Percentiles rank a stretch among this genome's conserved stretches.
These are phyloP conservation scores for Drosophila willistoni DNA, from an alignment of 1,140 invertebrate species.

Conservation along the genomic window DNA sequence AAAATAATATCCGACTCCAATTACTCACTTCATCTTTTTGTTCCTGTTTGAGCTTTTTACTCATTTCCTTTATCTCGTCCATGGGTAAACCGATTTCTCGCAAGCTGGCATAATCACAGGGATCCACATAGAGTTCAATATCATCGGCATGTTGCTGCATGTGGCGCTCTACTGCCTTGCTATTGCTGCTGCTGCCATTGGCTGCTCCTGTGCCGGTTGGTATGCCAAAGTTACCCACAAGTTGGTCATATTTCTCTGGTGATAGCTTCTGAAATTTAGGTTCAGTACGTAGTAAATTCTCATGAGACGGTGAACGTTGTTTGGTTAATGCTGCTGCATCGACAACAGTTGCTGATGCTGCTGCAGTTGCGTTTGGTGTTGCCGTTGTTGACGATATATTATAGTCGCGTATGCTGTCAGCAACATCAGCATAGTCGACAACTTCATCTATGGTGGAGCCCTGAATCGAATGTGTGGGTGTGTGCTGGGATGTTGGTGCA, in stretches of 20 bases:
- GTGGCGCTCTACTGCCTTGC: conserved; percentile 64
- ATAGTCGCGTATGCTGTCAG: conserved; percentile 76
- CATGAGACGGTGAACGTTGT: conserved; percentile 70
- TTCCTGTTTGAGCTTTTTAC: conserved; percentile 85
- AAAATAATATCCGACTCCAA: too few relatives aligned
- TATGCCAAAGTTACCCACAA: conserved; percentile 71
- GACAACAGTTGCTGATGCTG: conserved; percentile 36
- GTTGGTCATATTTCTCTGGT: conserved; percentile 78
- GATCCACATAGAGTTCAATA: conserved; percentile 81
- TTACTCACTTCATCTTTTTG: conserved; percentile 84
- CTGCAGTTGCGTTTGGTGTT: conserved; percentile 31
- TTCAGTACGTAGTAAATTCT: conserved; percentile 78
- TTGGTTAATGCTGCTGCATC: conserved; percentile 31
- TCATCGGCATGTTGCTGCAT: conserved; percentile 79
- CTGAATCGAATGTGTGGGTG: conserved; percentile 45
- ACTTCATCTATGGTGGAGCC: conserved; percentile 64
- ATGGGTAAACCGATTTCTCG: conserved; percentile 85
- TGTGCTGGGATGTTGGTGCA: conserved; percentile 48
- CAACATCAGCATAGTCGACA: conserved; percentile 80
- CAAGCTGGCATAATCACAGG: conserved; percentile 77
- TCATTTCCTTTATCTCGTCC: conserved; percentile 85
- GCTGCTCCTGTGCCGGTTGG: too few relatives aligned
- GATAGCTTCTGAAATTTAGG: conserved; percentile 82
- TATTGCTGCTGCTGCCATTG: not conserved
- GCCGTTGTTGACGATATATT: conserved; percentile 48